phyloP scores from a whole-genome alignment of 1,140 invertebrate species.

The Drosophila ironensis region DNA sequence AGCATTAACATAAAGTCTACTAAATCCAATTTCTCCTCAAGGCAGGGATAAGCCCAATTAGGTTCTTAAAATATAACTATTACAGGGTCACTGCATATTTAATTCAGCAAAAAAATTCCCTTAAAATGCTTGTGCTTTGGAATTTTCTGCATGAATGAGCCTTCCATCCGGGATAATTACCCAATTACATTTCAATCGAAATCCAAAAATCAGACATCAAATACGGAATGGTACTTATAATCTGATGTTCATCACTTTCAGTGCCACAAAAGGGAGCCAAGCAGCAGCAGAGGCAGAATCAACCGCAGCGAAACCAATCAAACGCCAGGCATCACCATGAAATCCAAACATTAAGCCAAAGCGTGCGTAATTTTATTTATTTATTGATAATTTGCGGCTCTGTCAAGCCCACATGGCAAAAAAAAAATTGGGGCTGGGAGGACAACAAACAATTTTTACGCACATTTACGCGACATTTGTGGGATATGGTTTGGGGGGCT shows the following conservation, averaged over 20 bases:
- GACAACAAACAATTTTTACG: constrained; percentile 66
- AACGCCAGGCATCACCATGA: constrained; percentile 67
- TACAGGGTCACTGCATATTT: too few species aligned
- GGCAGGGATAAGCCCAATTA: too few species aligned
- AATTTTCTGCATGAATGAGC: background rate
- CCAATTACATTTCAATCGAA: constrained; percentile 40
- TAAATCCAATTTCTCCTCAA: background rate
- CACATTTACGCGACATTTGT: constrained; percentile 65
- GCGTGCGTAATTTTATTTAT: constrained; percentile 76
- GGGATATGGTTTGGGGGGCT: constrained; percentile 45
- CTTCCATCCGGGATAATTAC: constrained; percentile 25
- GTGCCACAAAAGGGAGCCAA: constrained; percentile 15
- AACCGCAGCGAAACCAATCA: constrained; percentile 70
- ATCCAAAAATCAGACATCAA: constrained; percentile 24
- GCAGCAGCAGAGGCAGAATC: background rate
- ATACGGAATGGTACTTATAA: background rate
- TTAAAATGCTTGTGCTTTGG: too few species aligned
- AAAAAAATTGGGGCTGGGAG: constrained; percentile 27
- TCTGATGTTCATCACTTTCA: constrained; percentile 14
- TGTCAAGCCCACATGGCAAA: constrained; percentile 42
- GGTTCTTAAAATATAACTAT: too few species aligned
- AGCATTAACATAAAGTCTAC: background rate
- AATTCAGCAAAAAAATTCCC: too few species aligned
- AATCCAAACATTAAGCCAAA: constrained; percentile 69
- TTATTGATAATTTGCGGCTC: constrained; percentile 76